Conservation (phyloP, 92 coral and sea anemone genomes). For the Palythoa heliodiscus region DNA sequence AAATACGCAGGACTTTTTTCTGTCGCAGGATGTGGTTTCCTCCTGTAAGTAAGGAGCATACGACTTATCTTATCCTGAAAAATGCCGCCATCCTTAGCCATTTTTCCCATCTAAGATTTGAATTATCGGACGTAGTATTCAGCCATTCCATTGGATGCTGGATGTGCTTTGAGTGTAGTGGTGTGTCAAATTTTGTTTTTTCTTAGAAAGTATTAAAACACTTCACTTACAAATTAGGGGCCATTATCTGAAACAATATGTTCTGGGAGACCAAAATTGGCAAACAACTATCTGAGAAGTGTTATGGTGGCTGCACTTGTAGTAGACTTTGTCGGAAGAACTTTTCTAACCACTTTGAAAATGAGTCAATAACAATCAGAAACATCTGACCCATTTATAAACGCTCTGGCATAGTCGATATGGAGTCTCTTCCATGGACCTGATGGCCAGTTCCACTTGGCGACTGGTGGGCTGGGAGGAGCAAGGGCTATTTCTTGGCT, state of each 20-base stretch:
- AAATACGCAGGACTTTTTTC: constrained; percentile 25
- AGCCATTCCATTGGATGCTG: constrained; percentile 40
- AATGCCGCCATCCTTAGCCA: neutral
- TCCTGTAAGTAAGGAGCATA: neutral
- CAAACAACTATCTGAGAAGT: constrained; percentile 7
- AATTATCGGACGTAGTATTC: constrained; percentile 30
- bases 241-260: constrained; percentile 41
- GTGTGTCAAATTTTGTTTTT: constrained; percentile 25
- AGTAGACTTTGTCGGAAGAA: constrained; percentile 22
- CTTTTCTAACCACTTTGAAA: constrained; percentile 15
- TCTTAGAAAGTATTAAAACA: neutral
- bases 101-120: constrained; percentile 30
- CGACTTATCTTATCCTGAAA: constrained; percentile 1
- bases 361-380: constrained; percentile 1
- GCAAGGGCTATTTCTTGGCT: neutral
- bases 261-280: constrained; percentile 28
- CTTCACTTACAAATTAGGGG: constrained; percentile 26
- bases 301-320: constrained; percentile 28
- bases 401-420: neutral
- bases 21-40: neutral
- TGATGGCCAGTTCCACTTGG: constrained; percentile 18
- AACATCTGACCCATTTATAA: neutral
- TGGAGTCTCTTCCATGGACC: constrained; percentile 5
- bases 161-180: neutral
- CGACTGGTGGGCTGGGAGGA: constrained; percentile 12